These are phyloP conservation scores for Novumbra hubbsi DNA, from an alignment of 2,797 vertebrate genomes.

Conservation along the genomic window DNA sequence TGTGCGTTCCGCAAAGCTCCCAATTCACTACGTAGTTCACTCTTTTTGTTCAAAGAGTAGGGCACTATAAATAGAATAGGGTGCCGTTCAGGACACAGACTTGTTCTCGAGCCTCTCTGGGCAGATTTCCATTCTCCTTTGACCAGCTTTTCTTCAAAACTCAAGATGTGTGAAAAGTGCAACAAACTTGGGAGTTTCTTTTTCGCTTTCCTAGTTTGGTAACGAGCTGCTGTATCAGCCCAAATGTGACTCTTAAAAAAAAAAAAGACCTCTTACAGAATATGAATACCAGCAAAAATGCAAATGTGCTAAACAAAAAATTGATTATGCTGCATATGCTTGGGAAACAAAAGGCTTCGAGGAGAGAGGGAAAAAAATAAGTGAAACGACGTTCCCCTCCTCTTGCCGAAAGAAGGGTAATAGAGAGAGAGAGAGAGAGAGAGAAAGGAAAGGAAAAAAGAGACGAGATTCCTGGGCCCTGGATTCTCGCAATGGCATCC, in stretches of 20 bases:
- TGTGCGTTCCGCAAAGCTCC: not conserved
- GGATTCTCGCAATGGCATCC: slow-evolving; percentile 90
- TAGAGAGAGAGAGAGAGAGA: slow-evolving; percentile 18
- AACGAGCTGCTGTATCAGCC: slow-evolving; percentile 60
- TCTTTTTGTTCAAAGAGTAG: not conserved
- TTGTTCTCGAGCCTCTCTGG: slow-evolving; percentile 16
- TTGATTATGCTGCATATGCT: slow-evolving; percentile 70
- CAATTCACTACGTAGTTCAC: not conserved
- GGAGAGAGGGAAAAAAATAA: slow-evolving; percentile 41
- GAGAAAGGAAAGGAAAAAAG: slow-evolving; percentile 27
- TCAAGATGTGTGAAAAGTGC: slow-evolving; percentile 21
- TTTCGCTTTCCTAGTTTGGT: slow-evolving; percentile 14
- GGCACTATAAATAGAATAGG: not conserved
- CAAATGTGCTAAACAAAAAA: slow-evolving; percentile 62
- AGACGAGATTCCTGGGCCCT: slow-evolving; percentile 56
- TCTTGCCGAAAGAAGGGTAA: slow-evolving; percentile 15
- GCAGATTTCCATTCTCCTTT: slow-evolving; percentile 36
- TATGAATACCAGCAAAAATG: slow-evolving; percentile 65
- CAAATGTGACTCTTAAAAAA: slow-evolving; percentile 36
- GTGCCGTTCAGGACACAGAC: not conserved
- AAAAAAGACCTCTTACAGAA: slow-evolving; percentile 59
- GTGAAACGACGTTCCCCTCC: slow-evolving; percentile 61
- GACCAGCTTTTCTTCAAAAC: slow-evolving; percentile 25
- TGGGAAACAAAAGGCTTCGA: slow-evolving; percentile 59
- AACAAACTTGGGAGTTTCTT: slow-evolving; percentile 22